Conservation (phyloP, 2,113 vertebrate genomes). For the Globicephala melas region DNA sequence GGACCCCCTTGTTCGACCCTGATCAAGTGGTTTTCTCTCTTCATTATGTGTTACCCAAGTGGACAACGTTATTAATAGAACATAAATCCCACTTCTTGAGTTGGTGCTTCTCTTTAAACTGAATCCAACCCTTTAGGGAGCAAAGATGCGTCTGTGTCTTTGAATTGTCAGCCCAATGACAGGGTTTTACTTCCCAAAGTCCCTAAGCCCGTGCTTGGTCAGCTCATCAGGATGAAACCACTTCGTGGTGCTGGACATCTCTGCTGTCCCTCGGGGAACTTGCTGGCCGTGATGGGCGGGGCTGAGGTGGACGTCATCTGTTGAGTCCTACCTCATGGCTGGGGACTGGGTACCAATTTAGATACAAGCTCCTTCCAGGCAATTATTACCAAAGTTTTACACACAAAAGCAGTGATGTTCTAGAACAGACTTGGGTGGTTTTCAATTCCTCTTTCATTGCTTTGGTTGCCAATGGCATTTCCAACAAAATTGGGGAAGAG, state of each 20-base stretch:
- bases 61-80: not conserved
- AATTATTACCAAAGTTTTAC: not conserved
- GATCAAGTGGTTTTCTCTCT: not conserved
- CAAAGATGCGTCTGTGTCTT: not conserved
- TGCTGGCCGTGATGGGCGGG: too few species aligned
- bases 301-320: fast-evolving
- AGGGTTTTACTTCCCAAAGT: not conserved
- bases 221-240: not conserved
- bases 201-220: not conserved
- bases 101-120: not conserved
- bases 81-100: not conserved
- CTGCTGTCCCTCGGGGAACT: not conserved
- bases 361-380: not conserved
- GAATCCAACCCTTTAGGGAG: not conserved
- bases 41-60: not conserved
- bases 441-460: fast-evolving
- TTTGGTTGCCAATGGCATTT: fast-evolving
- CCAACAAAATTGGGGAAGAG: not conserved
- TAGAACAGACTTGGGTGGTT: not conserved
- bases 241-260: fast-evolving
- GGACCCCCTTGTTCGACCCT: not conserved
- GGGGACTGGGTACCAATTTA: not conserved
- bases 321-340: not conserved
- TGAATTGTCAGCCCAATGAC: not conserved
- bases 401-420: not conserved